These are phyloP conservation scores for Temnothorax rugatulus DNA, from an alignment of 2,888 invertebrate species.

Conservation along the genomic window DNA sequence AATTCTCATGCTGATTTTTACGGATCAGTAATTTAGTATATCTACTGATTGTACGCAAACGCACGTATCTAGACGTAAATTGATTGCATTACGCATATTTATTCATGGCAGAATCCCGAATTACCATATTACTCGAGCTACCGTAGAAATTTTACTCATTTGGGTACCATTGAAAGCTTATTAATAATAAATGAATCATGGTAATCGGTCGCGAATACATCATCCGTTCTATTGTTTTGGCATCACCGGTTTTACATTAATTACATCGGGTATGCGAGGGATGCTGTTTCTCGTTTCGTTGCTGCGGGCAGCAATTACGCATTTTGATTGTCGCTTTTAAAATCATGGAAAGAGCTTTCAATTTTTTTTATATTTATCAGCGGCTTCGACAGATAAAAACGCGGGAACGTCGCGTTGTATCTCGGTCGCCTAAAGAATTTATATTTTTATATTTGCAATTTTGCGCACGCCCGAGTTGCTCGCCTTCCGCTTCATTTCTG, in stretches of 20 bases:
- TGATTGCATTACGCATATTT: neutral
- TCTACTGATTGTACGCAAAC: neutral
- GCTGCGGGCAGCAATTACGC: neutral
- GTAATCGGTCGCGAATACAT: neutral
- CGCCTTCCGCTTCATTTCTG: conserved; percentile 75
- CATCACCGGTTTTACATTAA: neutral
- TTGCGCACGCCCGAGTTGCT: conserved; percentile 68
- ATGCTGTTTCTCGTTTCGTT: neutral
- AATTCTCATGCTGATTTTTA: neutral
- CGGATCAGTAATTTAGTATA: neutral
- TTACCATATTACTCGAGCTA: neutral
- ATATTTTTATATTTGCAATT: conserved; percentile 62
- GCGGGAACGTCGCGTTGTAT: neutral
- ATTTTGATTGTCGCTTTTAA: neutral
- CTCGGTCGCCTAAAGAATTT: conserved; percentile 44
- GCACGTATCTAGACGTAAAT: neutral
- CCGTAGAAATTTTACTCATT: neutral
- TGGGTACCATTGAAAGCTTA: neutral
- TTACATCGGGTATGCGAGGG: neutral
- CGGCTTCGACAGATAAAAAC: conserved; percentile 14
- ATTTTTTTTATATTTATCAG: neutral
- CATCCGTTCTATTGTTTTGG: neutral
- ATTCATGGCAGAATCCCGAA: neutral
- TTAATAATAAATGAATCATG: conserved; percentile 12
- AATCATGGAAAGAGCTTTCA: neutral